These are phyloP conservation scores for Eupithecia dodoneata DNA, from an alignment of 2,888 invertebrate genomes.

Conservation along the genomic window DNA sequence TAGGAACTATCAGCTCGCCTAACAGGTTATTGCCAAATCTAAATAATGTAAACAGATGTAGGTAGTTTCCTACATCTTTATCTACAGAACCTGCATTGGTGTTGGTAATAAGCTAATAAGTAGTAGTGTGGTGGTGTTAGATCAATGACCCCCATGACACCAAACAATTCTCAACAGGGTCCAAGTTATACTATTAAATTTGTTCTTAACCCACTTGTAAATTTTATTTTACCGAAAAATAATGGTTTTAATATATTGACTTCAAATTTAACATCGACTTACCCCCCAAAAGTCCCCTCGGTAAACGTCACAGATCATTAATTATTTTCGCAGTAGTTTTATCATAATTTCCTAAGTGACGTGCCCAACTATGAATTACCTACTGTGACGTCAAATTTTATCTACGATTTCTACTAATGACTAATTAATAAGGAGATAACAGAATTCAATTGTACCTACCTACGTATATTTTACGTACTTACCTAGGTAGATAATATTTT, in stretches of 20 bases:
- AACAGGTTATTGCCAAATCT: slow-evolving; percentile 9
- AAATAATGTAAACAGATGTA: not conserved
- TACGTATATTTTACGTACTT: not conserved
- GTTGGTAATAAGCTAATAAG: too few species aligned
- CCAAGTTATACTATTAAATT: too few species aligned
- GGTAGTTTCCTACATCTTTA: not conserved
- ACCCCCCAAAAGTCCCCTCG: too few species aligned
- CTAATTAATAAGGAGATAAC: not conserved
- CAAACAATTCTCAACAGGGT: too few species aligned
- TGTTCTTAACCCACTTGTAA: too few species aligned
- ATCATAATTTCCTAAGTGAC: not conserved
- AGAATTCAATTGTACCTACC: not conserved
- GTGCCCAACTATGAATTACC: not conserved
- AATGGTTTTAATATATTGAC: too few species aligned
- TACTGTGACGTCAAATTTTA: not conserved
- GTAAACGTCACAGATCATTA: too few species aligned
- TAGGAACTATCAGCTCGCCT: slow-evolving; percentile 1
- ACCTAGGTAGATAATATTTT: not conserved
- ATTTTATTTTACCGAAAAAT: too few species aligned
- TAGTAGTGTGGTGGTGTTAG: too few species aligned
- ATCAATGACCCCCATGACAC: too few species aligned
- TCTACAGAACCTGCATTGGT: too few species aligned
- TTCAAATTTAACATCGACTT: too few species aligned
- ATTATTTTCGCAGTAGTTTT: not conserved
- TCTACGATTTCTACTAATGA: not conserved